These are phyloP conservation scores for Pterocles orientalis DNA, from an alignment of 2,113 vertebrate species.

Conservation along the genomic window DNA sequence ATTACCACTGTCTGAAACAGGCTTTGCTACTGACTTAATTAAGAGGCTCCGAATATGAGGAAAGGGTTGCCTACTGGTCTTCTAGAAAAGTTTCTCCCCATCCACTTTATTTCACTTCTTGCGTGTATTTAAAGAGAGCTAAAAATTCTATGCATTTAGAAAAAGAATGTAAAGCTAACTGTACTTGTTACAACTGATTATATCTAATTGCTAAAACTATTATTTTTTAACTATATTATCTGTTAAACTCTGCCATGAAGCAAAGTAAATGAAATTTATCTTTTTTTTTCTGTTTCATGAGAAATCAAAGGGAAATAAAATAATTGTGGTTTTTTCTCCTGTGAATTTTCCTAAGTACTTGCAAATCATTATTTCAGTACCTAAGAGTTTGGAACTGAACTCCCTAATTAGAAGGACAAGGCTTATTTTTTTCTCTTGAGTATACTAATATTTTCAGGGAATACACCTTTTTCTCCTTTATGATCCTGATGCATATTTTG, in stretches of 20 bases:
- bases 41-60: background rate
- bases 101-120: background rate
- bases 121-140: background rate
- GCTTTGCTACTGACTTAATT: background rate
- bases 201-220: background rate
- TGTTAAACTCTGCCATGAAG: background rate
- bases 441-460: background rate
- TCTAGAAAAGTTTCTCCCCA: background rate
- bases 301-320: background rate
- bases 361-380: background rate
- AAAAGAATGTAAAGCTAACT: background rate
- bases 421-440: background rate
- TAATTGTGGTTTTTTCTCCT: fast-evolving
- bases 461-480: background rate
- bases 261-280: background rate
- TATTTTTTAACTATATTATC: background rate
- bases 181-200: background rate
- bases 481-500: background rate
- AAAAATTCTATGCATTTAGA: background rate
- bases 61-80: background rate
- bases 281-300: background rate
- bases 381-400: background rate
- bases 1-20: background rate
- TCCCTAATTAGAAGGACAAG: background rate
- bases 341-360: background rate